These are phyloP conservation scores for Spilogale gracilis DNA, from an alignment of 2,113 vertebrate species.

Conservation along the genomic window DNA sequence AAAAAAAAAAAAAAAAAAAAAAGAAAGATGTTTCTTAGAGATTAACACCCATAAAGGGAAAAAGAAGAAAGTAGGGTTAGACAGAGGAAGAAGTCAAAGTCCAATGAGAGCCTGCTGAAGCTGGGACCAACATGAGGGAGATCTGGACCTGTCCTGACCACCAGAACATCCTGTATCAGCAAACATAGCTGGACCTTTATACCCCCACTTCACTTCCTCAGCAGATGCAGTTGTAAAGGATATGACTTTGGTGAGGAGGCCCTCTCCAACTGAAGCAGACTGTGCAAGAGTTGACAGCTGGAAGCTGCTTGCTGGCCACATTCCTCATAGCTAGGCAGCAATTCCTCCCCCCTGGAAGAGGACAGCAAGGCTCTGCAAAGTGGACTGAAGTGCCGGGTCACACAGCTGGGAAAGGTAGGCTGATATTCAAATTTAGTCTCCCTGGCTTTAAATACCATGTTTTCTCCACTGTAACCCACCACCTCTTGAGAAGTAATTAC, in stretches of 20 bases:
- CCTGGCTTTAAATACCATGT: not conserved
- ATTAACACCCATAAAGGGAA: not conserved
- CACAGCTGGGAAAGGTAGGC: not conserved
- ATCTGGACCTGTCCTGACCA: not conserved
- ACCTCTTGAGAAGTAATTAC: not conserved
- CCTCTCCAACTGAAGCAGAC: not conserved
- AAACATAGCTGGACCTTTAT: too few relatives aligned
- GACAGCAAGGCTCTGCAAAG: not conserved
- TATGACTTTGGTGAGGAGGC: not conserved
- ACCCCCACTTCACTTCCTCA: too few relatives aligned
- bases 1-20: too few relatives aligned
- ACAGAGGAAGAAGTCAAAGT: not conserved
- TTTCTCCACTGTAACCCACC: not conserved
- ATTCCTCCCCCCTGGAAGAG: not conserved
- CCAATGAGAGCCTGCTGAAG: not conserved
- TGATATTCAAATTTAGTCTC: not conserved
- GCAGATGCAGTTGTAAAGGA: not conserved
- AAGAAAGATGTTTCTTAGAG: too few relatives aligned
- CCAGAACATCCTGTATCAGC: not conserved
- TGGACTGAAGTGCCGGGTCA: not conserved
- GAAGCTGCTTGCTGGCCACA: not conserved
- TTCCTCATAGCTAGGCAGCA: not conserved
- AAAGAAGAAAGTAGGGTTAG: too few relatives aligned
- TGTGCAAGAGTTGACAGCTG: not conserved
- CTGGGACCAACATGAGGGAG: not conserved